These are phyloP conservation scores for Gymnothorax javanicus DNA, from an alignment of 2,797 vertebrate genomes.

Conservation along the genomic window DNA sequence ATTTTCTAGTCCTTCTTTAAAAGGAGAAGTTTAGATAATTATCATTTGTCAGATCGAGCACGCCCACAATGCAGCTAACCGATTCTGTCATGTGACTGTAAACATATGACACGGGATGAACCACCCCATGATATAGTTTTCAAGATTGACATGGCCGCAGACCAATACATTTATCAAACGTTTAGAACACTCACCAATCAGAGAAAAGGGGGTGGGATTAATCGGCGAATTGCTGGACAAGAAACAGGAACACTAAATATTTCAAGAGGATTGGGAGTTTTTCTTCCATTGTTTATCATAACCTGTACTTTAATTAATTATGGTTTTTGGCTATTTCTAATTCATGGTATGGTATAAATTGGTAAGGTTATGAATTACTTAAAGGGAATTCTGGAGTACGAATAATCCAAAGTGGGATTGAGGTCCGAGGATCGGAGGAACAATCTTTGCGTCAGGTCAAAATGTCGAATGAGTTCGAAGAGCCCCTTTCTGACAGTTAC, in stretches of 20 bases:
- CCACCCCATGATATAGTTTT: conserved; percentile 51
- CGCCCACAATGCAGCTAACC: neutral
- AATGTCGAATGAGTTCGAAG: conserved; percentile 93
- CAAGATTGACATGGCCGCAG: conserved; percentile 50
- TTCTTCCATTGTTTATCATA: conserved; percentile 47
- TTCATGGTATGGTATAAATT: conserved; percentile 18
- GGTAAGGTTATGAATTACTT: conserved; percentile 1
- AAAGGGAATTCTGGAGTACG: conserved; percentile 25
- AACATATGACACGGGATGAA: conserved; percentile 67
- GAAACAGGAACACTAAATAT: conserved; percentile 61
- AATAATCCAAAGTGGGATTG: conserved; percentile 43
- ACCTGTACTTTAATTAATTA: conserved; percentile 25
- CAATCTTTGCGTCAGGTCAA: conserved; percentile 67
- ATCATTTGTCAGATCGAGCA: neutral
- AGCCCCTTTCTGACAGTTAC: conserved; percentile 86
- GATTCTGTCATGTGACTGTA: conserved; percentile 83
- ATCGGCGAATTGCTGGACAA: conserved; percentile 54
- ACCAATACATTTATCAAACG: conserved; percentile 58
- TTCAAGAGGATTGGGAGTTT: conserved; percentile 59
- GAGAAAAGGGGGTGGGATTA: conserved; percentile 46
- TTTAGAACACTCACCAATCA: conserved; percentile 59
- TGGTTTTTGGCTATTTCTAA: conserved; percentile 33
- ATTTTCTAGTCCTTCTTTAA: neutral
- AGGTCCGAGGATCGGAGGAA: conserved; percentile 53
- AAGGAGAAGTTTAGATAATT: neutral